Conservation (phyloP, 2,113 vertebrate genomes). For the Equus quagga region DNA sequence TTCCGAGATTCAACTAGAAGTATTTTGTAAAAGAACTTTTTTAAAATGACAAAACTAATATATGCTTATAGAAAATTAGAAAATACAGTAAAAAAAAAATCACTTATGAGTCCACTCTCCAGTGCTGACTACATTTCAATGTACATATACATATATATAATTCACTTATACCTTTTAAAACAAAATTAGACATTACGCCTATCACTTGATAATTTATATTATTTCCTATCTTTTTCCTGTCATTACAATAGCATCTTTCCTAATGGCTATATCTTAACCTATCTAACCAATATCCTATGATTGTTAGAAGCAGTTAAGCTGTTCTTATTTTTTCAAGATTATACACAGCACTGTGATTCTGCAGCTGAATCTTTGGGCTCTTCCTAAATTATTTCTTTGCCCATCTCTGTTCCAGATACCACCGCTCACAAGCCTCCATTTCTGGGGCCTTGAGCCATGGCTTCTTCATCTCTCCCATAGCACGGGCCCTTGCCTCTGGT, state of each 20-base stretch:
- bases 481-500: not conserved
- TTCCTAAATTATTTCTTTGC: not conserved
- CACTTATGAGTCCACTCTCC: not conserved
- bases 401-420: not conserved
- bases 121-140: not conserved
- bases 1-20: not conserved
- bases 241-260: not conserved
- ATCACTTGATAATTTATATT: not conserved
- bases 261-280: not conserved
- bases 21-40: not conserved
- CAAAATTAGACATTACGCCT: not conserved
- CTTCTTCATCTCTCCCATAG: not conserved
- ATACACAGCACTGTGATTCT: not conserved
- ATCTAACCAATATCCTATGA: not conserved
- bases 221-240: not conserved
- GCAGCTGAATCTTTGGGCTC: not conserved
- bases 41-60: not conserved
- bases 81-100: not conserved
- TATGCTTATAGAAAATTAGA: not conserved
- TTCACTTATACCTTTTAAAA: not conserved
- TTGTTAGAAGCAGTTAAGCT: not conserved
- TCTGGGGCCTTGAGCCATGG: not conserved
- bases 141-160: not conserved
- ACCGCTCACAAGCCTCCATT: not conserved
- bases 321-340: not conserved